Percentiles rank a stretch among this genome's conserved stretches.
Evolutionary conservation across 2,797 vertebrate species (phyloP).

Genomic region (Glyptemys insculpta): DNA sequence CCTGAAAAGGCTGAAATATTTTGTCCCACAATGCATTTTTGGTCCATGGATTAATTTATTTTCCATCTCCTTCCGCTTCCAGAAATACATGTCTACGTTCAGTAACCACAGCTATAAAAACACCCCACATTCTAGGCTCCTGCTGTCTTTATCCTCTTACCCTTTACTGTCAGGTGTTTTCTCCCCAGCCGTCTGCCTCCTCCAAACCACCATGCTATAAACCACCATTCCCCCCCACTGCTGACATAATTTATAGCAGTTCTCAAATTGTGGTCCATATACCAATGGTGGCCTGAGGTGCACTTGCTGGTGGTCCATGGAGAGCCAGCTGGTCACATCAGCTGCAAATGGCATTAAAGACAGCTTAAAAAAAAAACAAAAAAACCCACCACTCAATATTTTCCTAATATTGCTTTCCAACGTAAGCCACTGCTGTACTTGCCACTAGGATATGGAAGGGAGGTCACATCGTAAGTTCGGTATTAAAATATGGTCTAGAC

Average conservation of each 20-base stretch:
- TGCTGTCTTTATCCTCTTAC: background rate
- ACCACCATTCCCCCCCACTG: accelerated
- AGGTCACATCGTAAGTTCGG: background rate
- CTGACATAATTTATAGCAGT: background rate
- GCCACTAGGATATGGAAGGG: background rate
- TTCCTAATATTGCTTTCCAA: background rate
- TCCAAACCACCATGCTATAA: background rate
- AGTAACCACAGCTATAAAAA: background rate
- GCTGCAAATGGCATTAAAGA: background rate
- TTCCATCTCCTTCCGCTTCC: constrained; percentile 31
- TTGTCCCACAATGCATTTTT: constrained; percentile 61
- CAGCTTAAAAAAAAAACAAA: background rate
- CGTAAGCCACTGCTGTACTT: background rate
- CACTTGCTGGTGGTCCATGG: background rate
- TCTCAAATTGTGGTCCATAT: background rate
- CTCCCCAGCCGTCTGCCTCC: background rate
- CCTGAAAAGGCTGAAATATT: constrained; percentile 58
- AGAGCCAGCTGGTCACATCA: background rate
- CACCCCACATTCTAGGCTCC: background rate
- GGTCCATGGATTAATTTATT: constrained; percentile 54
- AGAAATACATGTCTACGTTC: constrained; percentile 13
- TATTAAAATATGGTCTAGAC: background rate
- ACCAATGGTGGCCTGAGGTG: background rate
- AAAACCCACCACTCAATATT: background rate
- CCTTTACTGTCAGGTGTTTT: background rate